A percentile compares a stretch with the other conserved stretches of the same genome.
phyloP scores from a whole-genome alignment of 2,888 invertebrate genomes.

The Chesias legatella region DNA sequence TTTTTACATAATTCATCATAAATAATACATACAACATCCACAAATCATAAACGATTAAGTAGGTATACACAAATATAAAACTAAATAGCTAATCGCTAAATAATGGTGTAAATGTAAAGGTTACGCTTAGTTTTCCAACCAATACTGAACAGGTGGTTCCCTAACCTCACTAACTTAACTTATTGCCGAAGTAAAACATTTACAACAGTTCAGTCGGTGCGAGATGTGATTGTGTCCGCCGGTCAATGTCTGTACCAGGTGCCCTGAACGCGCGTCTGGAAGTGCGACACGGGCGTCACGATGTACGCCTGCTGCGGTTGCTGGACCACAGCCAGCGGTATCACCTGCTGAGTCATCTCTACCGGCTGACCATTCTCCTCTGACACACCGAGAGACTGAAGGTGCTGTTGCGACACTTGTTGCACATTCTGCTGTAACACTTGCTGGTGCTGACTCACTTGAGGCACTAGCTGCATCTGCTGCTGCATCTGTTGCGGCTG shows the following conservation, averaged over 20 bases:
- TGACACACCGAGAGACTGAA: constrained; percentile 71
- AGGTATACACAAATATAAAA: constrained; percentile 41
- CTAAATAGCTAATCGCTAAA: constrained; percentile 65
- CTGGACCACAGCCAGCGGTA: constrained; percentile 82
- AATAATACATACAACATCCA: constrained; percentile 19
- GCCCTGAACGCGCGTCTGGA: constrained; percentile 82
- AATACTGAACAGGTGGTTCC: constrained; percentile 71
- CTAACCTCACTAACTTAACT: constrained; percentile 46
- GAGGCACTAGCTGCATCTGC: constrained; percentile 69
- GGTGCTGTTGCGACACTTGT: constrained; percentile 72
- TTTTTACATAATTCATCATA: constrained; percentile 28
- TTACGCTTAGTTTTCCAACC: constrained; percentile 67
- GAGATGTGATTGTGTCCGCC: background rate
- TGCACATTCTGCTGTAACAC: constrained; percentile 68
- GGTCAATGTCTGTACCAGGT: constrained; percentile 79
- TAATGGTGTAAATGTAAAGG: constrained; percentile 63
- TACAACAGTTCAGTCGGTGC: constrained; percentile 42
- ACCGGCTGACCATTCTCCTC: constrained; percentile 77
- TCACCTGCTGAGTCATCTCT: constrained; percentile 83
- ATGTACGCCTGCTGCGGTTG: constrained; percentile 83
- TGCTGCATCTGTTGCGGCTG: constrained; percentile 62
- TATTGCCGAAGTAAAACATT: constrained; percentile 64
- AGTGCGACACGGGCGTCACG: constrained; percentile 83
- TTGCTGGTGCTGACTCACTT: constrained; percentile 75
- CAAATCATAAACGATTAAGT: constrained; percentile 24